Conservation (phyloP, 2,888 invertebrate species). For the Yponomeuta plumbellus region DNA sequence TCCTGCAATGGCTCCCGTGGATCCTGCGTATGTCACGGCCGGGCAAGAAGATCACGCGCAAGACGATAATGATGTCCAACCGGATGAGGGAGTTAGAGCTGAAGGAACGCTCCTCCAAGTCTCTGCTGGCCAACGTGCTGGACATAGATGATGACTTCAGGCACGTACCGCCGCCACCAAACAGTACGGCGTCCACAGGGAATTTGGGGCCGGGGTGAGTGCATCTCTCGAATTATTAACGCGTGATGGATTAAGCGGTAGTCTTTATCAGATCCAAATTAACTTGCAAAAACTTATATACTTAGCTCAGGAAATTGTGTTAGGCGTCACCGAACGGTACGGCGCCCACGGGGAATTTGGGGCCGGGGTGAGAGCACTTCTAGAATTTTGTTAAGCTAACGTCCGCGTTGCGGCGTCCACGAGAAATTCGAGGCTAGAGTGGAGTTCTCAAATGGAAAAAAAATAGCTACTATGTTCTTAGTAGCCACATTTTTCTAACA, state of each 20-base stretch:
- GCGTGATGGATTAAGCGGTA: too few relatives aligned
- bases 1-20: conserved; percentile 99
- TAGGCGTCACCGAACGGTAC: conserved; percentile 78
- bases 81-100: conserved; percentile 95
- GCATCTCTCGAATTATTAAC: neutral
- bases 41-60: conserved; percentile 94
- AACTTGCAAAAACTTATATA: too few relatives aligned
- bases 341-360: conserved; percentile 79
- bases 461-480: too few relatives aligned
- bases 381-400: too few relatives aligned
- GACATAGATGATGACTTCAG: conserved; percentile 97
- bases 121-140: conserved; percentile 94
- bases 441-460: neutral
- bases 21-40: conserved; percentile 96
- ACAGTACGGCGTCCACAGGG: conserved; percentile 77
- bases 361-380: too few relatives aligned
- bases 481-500: too few relatives aligned
- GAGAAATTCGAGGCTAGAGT: too few relatives aligned
- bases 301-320: too few relatives aligned
- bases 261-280: too few relatives aligned
- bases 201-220: conserved; percentile 80
- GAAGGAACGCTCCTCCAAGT: conserved; percentile 95
- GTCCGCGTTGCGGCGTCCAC: too few relatives aligned
- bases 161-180: conserved; percentile 81
- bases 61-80: conserved; percentile 92